Percentiles rank a stretch among this genome's conserved stretches.
Conservation (phyloP, 2,113 vertebrate genomes). For the Picathartes gymnocephalus region DNA sequence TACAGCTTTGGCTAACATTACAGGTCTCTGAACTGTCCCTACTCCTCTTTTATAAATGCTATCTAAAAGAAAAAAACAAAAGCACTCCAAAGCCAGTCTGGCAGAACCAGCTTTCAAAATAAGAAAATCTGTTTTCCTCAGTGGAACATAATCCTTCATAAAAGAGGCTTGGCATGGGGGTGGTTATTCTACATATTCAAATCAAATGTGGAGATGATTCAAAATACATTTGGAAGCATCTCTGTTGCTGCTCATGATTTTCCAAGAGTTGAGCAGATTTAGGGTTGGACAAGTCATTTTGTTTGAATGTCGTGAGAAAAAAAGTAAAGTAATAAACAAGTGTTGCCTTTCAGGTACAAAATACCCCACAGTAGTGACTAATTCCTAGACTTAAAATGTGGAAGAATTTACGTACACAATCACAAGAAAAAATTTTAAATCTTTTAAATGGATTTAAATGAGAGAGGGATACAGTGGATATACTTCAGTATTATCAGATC, state of each 20-base stretch:
- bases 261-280: not conserved
- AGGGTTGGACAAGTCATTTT: not conserved
- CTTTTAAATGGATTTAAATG: conserved; percentile 5
- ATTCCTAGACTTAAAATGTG: not conserved
- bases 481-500: not conserved
- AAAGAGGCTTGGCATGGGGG: not conserved
- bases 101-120: not conserved
- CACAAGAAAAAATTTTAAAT: not conserved
- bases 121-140: not conserved
- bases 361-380: not conserved
- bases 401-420: not conserved
- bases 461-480: not conserved
- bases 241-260: not conserved
- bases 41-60: not conserved
- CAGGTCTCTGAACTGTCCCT: not conserved
- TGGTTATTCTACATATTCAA: not conserved
- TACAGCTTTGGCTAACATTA: not conserved
- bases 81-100: not conserved
- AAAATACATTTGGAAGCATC: not conserved
- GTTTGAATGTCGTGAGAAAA: not conserved
- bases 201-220: not conserved
- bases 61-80: not conserved
- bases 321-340: not conserved
- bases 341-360: not conserved
- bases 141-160: not conserved